Conservation (phyloP, 2,797 vertebrate species). For the Moxostoma hubbsi region DNA sequence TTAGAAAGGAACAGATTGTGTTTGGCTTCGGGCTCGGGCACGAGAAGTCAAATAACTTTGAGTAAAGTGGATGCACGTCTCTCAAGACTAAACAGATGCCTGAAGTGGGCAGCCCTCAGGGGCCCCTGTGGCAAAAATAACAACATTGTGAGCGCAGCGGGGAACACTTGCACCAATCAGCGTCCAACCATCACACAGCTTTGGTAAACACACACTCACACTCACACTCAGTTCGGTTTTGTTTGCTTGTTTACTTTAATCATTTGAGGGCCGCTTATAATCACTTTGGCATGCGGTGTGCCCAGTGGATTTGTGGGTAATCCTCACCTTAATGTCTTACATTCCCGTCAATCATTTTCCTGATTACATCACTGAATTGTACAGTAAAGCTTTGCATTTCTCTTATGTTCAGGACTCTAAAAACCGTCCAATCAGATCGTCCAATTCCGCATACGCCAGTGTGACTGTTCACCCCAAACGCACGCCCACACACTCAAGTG, state of each 20-base stretch:
- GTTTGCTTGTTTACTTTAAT: constrained; percentile 51
- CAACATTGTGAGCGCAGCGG: constrained; percentile 34
- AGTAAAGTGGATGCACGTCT: constrained; percentile 3
- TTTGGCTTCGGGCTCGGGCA: not conserved
- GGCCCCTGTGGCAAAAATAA: constrained; percentile 34
- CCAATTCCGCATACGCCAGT: constrained; percentile 4
- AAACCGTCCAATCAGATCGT: not conserved
- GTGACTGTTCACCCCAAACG: constrained; percentile 17
- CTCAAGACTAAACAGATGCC: constrained; percentile 5
- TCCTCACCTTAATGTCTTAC: constrained; percentile 47
- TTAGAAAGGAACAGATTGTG: constrained; percentile 15
- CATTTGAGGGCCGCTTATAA: constrained; percentile 55
- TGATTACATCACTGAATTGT: no score
- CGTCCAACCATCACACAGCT: constrained; percentile 17
- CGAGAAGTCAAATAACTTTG: constrained; percentile 16
- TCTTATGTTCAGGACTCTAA: not conserved
- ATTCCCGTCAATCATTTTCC: constrained; percentile 44
- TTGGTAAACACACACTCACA: constrained; percentile 38
- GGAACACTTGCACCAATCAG: constrained; percentile 46
- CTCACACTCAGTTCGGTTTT: constrained; percentile 36
- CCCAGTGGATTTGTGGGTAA: constrained; percentile 57
- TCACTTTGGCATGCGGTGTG: constrained; percentile 41
- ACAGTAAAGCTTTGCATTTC: not conserved
- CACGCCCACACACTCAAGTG: not conserved
- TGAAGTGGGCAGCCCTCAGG: constrained; percentile 27